Base-by-base conservation (phyloP, 2,888 invertebrate genomes). In the Trachelus troglodyta region DNA sequence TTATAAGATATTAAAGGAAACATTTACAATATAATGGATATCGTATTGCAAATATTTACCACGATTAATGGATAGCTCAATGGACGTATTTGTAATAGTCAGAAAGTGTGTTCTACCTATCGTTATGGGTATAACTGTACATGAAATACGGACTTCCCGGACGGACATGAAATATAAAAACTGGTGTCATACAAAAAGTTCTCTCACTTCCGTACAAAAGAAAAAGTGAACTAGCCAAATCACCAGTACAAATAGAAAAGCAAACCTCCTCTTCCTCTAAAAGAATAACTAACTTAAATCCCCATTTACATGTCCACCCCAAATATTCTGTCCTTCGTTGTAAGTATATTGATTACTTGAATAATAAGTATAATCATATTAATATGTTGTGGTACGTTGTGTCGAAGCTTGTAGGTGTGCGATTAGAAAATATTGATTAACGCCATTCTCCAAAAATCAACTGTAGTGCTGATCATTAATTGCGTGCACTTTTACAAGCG, bases 261-360 rank as follows among this genome's bases (percentile, higher is more conserved):
- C 6, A 56, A 56, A 56, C 23, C 23, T 23, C 9, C 56, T 56
- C 56, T 56, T 56, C 9, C 2, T 56, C 56, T 23, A 71, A 71
- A 11, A 71, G 12, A 71, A 71, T 31, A 12, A 69, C 69, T 71
- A 33, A 56, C 56, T 31, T 11, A 15, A 31, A 34, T 23, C 12
- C 71, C 33, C 33, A 71, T 71, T 71, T 71, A 31, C 71, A 71
- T 71, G 71, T 34, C 71, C 33, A 71, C 15, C 4, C 71, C n/a
- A 71, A 71, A 33, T 34, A 71, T 31, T 71, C 15, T 15, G 31
- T 71, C 33, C 71, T 71, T 33, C 33, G 15, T 15, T 71, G 31
- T 71, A 71, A 71, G 33, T 71, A 31, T 71, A 56, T 56, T 56
- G 74, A 74, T 74, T 74, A 74, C 37, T 74, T 37, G 35, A 74